These are phyloP conservation scores for Phalacrocorax brasilianus DNA, from an alignment of 2,113 vertebrate species.

Conservation along the genomic window DNA sequence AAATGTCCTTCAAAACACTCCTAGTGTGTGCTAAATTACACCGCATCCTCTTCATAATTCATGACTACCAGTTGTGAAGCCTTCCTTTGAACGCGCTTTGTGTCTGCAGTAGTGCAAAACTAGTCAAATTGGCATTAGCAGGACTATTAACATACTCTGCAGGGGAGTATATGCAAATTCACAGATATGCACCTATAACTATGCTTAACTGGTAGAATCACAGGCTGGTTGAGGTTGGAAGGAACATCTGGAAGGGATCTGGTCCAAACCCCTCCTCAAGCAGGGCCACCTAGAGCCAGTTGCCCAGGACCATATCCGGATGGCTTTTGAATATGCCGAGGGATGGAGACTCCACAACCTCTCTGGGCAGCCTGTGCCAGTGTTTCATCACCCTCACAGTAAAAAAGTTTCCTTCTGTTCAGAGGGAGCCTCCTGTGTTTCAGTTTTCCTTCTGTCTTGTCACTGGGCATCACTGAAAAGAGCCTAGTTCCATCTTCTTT, in stretches of 20 bases:
- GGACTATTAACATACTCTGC: neutral
- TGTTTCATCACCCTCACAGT: neutral
- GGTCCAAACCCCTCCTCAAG: neutral
- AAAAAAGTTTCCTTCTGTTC: neutral
- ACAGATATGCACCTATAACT: neutral
- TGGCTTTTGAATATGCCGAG: neutral
- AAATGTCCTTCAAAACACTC: neutral
- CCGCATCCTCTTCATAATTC: neutral
- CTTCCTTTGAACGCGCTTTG: neutral
- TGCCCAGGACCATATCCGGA: neutral
- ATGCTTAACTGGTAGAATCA: neutral
- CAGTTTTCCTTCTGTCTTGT: neutral
- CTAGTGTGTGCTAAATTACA: neutral
- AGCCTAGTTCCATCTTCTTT: neutral
- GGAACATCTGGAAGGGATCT: neutral
- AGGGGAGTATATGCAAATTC: neutral
- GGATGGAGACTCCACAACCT: neutral
- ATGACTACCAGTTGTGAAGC: neutral
- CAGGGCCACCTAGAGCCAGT: neutral
- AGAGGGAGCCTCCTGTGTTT: neutral
- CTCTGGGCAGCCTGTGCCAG: neutral
- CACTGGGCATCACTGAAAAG: neutral
- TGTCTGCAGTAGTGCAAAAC: neutral
- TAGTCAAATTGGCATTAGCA: neutral
- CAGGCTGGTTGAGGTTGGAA: neutral